Conservation (phyloP, 2,113 vertebrate genomes). For the Suricata suricatta region DNA sequence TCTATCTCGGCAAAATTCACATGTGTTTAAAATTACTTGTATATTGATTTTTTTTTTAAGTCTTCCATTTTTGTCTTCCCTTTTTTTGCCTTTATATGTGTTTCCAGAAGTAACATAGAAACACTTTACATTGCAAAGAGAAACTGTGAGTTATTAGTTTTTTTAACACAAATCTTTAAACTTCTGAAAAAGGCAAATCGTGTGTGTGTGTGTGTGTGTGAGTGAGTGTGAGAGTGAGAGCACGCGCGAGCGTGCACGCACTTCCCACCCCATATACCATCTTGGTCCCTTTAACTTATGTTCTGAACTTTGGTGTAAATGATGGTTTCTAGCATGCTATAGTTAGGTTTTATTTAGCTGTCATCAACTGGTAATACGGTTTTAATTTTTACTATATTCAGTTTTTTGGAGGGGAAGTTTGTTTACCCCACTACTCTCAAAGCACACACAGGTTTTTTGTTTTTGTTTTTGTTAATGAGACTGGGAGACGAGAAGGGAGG, state of each 20-base stretch:
- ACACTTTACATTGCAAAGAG: slow-evolving; percentile 69
- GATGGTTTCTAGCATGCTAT: slow-evolving; percentile 66
- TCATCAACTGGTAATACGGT: slow-evolving; percentile 44
- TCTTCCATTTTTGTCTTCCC: slow-evolving; percentile 74
- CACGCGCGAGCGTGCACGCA: neutral
- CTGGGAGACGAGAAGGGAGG: neutral
- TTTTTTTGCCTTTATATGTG: slow-evolving; percentile 75
- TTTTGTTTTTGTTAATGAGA: neutral
- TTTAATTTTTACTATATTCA: slow-evolving; percentile 56
- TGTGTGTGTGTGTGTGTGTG: too few relatives aligned
- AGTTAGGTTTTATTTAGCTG: slow-evolving; percentile 56
- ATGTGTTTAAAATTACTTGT: slow-evolving; percentile 76
- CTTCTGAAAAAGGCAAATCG: slow-evolving; percentile 50
- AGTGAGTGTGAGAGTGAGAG: too few relatives aligned
- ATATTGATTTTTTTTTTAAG: slow-evolving; percentile 62
- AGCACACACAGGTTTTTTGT: slow-evolving; percentile 53
- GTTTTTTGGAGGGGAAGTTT: slow-evolving; percentile 60
- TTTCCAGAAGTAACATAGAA: slow-evolving; percentile 71
- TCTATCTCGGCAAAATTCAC: slow-evolving; percentile 59
- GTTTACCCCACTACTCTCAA: slow-evolving; percentile 71
- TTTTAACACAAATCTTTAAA: slow-evolving; percentile 66
- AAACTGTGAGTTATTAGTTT: slow-evolving; percentile 73
- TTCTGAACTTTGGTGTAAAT: slow-evolving; percentile 65
- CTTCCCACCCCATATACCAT: neutral
- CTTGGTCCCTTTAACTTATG: slow-evolving; percentile 46